A percentile compares a stretch with the other conserved stretches of the same genome.
Evolutionary conservation across 2,888 invertebrate genomes (phyloP).

Genomic region (Tortrix viridana): DNA sequence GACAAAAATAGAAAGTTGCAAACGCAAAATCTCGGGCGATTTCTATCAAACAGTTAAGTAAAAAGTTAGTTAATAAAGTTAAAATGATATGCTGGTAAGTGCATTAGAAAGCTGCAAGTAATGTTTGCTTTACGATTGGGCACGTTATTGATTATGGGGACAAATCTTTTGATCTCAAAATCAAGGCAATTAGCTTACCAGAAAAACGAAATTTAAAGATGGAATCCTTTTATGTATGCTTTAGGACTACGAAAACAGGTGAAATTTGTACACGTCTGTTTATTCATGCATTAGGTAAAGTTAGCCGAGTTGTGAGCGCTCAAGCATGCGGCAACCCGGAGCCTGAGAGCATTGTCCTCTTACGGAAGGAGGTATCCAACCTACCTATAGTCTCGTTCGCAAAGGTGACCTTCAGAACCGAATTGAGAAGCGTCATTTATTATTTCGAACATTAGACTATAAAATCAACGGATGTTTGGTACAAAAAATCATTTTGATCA

Average conservation of each 20-base stretch:
- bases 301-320: conserved; percentile 19
- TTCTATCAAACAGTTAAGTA: conserved; percentile 21
- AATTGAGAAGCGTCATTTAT: background rate
- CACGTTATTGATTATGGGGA: background rate
- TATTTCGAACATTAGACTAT: background rate
- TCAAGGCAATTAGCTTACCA: no score
- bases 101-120: conserved; percentile 23
- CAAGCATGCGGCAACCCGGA: conserved; percentile 21
- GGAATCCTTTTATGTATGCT: no score
- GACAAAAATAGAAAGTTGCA: conserved; percentile 30
- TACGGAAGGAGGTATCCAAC: background rate
- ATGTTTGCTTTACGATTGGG: conserved; percentile 8
- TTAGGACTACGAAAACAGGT: background rate
- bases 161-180: no score
- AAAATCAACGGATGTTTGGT: background rate
- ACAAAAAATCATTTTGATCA: no score
- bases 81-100: conserved; percentile 19
- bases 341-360: conserved; percentile 27
- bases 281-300: conserved; percentile 34
- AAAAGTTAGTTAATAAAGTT: conserved; percentile 16
- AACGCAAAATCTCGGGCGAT: conserved; percentile 17
- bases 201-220: no score
- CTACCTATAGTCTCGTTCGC: conserved; percentile 3
- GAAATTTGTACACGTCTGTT: conserved; percentile 22
- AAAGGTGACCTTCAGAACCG: conserved; percentile 29